These are phyloP conservation scores for Cephalopachus bancanus DNA, from an alignment of 2,797 vertebrate genomes.

Conservation along the genomic window DNA sequence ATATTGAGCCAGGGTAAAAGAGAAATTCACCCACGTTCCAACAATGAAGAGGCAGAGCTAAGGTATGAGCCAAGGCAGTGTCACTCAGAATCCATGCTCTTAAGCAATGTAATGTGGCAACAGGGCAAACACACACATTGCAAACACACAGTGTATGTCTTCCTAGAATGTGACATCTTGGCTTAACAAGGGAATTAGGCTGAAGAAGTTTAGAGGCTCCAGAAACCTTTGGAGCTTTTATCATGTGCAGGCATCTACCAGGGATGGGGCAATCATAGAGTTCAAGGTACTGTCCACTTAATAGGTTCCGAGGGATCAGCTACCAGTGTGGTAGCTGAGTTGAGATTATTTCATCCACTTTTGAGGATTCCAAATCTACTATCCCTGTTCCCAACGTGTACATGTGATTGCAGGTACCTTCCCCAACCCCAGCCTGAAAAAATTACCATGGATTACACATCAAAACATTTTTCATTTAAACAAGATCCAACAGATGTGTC, in stretches of 20 bases:
- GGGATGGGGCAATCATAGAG: rapidly evolving
- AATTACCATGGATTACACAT: background rate
- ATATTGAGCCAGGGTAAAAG: background rate
- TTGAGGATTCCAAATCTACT: background rate
- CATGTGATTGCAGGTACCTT: background rate
- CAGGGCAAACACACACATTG: background rate
- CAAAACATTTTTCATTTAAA: background rate
- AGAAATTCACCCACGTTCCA: background rate
- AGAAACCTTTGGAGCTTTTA: background rate
- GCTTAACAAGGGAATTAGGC: background rate
- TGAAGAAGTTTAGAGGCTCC: background rate
- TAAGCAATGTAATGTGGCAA: background rate
- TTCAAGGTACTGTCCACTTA: background rate
- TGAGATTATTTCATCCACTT: background rate
- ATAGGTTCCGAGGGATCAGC: rapidly evolving
- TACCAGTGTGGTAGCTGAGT: background rate
- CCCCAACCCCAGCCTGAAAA: background rate
- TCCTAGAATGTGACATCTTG: background rate
- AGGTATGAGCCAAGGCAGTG: background rate
- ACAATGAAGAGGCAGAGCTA: background rate
- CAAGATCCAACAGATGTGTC: background rate
- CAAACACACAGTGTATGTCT: rapidly evolving
- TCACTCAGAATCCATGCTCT: background rate
- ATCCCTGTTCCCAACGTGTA: background rate
- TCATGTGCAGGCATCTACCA: background rate